phyloP scores from a whole-genome alignment of 2,113 vertebrate species.

The Actinemys pallida region DNA sequence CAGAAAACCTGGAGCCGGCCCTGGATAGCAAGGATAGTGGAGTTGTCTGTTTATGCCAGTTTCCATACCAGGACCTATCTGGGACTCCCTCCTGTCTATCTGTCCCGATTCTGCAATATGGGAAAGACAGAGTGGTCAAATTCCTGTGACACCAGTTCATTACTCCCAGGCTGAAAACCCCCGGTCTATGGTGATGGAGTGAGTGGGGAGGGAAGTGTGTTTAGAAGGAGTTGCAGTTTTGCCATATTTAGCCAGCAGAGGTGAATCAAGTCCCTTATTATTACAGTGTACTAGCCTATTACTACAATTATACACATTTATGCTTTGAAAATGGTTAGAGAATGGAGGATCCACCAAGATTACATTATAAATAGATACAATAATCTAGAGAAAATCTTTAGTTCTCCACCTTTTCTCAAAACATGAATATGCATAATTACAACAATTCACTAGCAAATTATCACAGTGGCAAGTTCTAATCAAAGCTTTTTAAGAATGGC shows the following conservation, averaged over 20 bases:
- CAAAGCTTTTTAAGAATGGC: conserved; percentile 43
- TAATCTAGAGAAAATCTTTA: conserved; percentile 2
- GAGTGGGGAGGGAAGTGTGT: not conserved
- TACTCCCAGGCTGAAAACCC: not conserved
- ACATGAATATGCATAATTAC: conserved; percentile 59
- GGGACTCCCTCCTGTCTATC: not conserved
- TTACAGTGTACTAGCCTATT: not conserved
- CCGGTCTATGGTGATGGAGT: not conserved
- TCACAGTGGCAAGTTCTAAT: conserved; percentile 43
- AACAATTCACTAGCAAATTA: conserved; percentile 45
- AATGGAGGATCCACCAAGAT: not conserved
- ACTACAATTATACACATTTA: conserved; percentile 30
- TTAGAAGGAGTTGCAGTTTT: not conserved
- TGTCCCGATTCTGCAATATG: not conserved
- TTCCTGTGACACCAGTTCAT: accelerated
- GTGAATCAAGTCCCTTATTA: conserved; percentile 30
- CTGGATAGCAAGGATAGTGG: too few relatives aligned
- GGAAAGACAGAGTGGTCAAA: accelerated
- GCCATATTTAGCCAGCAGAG: not conserved
- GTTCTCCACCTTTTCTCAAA: conserved; percentile 28
- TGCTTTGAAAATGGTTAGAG: not conserved
- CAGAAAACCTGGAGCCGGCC: too few relatives aligned
- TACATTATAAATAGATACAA: conserved; percentile 43
- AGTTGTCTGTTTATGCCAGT: not conserved
- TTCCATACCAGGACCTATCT: not conserved